Conservation (phyloP, 2,888 invertebrate genomes). For the Tetanocera ferruginea region DNA sequence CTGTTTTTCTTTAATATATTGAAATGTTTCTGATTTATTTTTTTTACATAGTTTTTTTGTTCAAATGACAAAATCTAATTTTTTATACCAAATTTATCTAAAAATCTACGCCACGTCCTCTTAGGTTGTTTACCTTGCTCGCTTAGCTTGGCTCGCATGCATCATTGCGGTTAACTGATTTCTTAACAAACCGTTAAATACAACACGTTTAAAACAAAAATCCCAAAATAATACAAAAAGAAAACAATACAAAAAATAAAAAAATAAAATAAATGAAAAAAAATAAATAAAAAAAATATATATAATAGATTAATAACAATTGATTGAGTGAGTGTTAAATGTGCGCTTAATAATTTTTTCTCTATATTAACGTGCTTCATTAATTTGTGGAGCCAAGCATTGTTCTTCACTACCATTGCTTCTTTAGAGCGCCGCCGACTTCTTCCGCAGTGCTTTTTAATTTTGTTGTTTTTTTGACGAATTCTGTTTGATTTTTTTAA, state of each 20-base stretch:
- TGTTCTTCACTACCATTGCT: neutral
- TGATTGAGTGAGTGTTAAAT: conserved; percentile 10
- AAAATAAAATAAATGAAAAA: neutral
- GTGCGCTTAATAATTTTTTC: neutral
- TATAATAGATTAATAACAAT: neutral
- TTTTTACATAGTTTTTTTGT: too few species aligned
- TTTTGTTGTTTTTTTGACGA: neutral
- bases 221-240: neutral
- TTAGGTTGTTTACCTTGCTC: neutral
- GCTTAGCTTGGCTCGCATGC: neutral
- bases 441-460: neutral
- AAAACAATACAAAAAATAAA: neutral
- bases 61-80: too few species aligned
- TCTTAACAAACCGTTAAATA: neutral
- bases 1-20: too few species aligned
- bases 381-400: too few species aligned
- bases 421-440: neutral
- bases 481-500: neutral
- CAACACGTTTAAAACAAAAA: neutral
- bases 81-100: neutral
- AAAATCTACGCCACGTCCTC: neutral
- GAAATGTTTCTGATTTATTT: too few species aligned
- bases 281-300: neutral
- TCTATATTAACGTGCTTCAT: neutral
- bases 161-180: neutral